Percentiles rank a stretch among this genome's conserved stretches.
Conservation (phyloP, 1,140 invertebrate species). For the Berghia stephanieae region DNA sequence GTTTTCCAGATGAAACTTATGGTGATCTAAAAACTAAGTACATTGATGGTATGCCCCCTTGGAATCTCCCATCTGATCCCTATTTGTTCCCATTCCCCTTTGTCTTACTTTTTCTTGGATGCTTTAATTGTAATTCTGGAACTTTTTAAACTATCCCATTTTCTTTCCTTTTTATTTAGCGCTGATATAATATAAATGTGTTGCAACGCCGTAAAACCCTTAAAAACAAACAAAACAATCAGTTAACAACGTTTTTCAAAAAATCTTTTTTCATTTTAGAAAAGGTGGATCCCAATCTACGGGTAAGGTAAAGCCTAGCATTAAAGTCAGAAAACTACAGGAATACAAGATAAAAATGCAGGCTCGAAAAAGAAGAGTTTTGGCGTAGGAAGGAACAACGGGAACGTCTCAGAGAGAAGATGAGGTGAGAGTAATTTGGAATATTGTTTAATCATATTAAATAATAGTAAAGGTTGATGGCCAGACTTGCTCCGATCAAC, state of each 20-base stretch:
- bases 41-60: too few relatives aligned
- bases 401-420: slow-evolving; percentile 63
- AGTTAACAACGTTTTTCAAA: too few relatives aligned
- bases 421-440: slow-evolving; percentile 48
- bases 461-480: neutral
- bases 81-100: neutral
- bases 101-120: neutral
- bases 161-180: slow-evolving; percentile 40
- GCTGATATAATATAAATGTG: too few relatives aligned
- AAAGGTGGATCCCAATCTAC: slow-evolving; percentile 87
- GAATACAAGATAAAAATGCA: slow-evolving; percentile 85
- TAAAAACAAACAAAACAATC: too few relatives aligned
- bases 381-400: slow-evolving; percentile 69
- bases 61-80: too few relatives aligned
- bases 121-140: neutral
- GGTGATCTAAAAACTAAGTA: too few relatives aligned
- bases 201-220: too few relatives aligned
- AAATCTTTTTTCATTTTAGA: too few relatives aligned
- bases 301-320: slow-evolving; percentile 93
- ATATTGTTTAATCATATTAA: neutral
- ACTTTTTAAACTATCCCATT: neutral
- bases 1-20: too few relatives aligned
- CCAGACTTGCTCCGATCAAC: neutral
- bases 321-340: slow-evolving; percentile 75
- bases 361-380: slow-evolving; percentile 74